Evolutionary conservation across 2,113 vertebrate species (phyloP), one percentile per base, ranked within the genome.

Genomic region (Forbesichthys papilliferus): DNA sequence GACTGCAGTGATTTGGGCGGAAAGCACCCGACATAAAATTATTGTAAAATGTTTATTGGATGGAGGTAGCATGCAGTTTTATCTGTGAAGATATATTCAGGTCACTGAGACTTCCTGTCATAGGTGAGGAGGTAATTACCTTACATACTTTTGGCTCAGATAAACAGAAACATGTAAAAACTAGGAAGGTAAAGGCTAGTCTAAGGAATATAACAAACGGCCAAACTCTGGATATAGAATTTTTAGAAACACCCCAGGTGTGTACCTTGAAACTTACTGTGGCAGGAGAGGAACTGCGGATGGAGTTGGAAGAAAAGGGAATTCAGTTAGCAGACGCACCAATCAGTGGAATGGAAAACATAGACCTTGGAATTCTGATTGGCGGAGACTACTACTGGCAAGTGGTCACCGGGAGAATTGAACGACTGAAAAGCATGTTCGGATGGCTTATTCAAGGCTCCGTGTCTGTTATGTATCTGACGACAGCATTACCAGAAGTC

Each of bases 381-480:
- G 61, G 61, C 46, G 61, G 61, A 48, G 61, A 62, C 61, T 33
- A 62, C 8, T 62, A 62, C 46, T 62, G 63, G 63, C 11, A 57
- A 18, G 11, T 57, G 6, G 55, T 57, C 8, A 20, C 55, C 6
- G 55, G 55, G 27, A 7, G 55, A 18, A 57, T 27, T 9, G 55
- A 57, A 18, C 18, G 20, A 57, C n/a, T 57, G 55, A 11, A 27
- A 11, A 57, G 55, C 55, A 18, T 4, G 27, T 57, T 57, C 7
- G 55, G 55, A 57, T 57, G 18, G 18, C 10, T 57, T 5, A 14
- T 57, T 8, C 55, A 57, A 27, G 55, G 55, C 18, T 20, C 55
- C 13, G 49, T 51, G 49, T 51, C 27, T 27, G 27, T 51, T 3
- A 57, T 57, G 55, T 33, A 57, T 18, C 1, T 57, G 7, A 27